Percentiles rank a stretch among this genome's conserved stretches.
phyloP scores from a whole-genome alignment of 2,113 vertebrate species.

The Zapornia atra region DNA sequence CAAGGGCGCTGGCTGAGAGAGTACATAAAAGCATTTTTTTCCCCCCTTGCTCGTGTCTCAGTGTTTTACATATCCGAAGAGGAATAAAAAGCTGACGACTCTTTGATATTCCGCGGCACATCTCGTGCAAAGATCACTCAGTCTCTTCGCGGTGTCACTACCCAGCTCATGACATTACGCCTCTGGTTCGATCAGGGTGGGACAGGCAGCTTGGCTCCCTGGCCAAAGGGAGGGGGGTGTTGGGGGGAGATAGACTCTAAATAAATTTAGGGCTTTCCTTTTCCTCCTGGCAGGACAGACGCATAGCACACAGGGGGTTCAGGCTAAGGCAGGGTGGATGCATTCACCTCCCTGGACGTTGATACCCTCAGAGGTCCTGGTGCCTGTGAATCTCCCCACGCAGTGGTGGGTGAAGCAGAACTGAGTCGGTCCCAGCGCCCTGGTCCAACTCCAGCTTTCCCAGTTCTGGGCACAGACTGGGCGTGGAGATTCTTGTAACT shows the following conservation, averaged over 20 bases:
- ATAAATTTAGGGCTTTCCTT: neutral
- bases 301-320: accelerated
- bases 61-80: neutral
- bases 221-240: neutral
- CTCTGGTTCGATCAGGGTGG: accelerated
- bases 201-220: neutral
- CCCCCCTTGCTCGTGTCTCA: neutral
- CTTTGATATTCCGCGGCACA: neutral
- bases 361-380: accelerated
- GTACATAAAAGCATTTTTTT: neutral
- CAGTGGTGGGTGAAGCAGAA: no score
- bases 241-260: neutral
- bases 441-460: neutral
- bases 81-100: accelerated
- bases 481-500: neutral
- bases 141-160: neutral
- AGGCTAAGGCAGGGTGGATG: neutral
- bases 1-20: neutral
- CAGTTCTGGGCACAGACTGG: neutral
- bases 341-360: accelerated
- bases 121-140: neutral
- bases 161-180: accelerated
- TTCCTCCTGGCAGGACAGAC: neutral
- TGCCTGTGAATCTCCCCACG: accelerated
- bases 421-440: neutral